These are phyloP conservation scores for Carapus acus DNA, from an alignment of 2,797 vertebrate genomes.

Conservation along the genomic window DNA sequence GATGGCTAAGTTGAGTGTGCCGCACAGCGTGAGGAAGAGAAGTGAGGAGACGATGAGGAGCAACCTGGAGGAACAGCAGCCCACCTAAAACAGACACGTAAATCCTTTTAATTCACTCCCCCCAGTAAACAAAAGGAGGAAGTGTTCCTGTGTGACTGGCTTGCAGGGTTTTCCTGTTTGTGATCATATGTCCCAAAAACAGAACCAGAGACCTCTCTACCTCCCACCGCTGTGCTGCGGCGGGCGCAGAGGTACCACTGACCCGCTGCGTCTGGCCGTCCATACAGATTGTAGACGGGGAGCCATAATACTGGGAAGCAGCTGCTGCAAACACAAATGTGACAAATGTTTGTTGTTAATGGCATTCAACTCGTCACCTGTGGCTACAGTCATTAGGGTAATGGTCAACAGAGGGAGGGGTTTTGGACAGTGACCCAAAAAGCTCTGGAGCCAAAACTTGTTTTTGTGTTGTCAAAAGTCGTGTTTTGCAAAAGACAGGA, in stretches of 20 bases:
- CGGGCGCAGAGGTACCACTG: constrained; percentile 40
- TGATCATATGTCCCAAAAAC: constrained; percentile 73
- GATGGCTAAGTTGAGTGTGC: too few species aligned
- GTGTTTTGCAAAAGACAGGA: too few species aligned
- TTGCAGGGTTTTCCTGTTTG: constrained; percentile 79
- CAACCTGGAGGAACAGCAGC: constrained; percentile 17
- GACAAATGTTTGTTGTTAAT: constrained; percentile 46
- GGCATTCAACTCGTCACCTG: constrained; percentile 25
- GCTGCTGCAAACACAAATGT: constrained; percentile 63
- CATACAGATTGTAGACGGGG: constrained; percentile 54
- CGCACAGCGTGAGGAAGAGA: too few species aligned
- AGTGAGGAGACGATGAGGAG: not conserved
- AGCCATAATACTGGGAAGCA: constrained; percentile 76
- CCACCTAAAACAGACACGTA: constrained; percentile 36
- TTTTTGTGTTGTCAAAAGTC: too few species aligned
- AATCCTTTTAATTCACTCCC: constrained; percentile 53
- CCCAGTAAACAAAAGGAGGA: constrained; percentile 77
- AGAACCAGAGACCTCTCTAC: constrained; percentile 64
- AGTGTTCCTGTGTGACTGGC: constrained; percentile 70
- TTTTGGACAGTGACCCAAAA: too few species aligned
- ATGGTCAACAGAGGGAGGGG: constrained; percentile 15
- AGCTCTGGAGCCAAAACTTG: too few species aligned
- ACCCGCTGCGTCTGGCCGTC: constrained; percentile 55
- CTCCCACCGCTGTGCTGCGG: constrained; percentile 56
- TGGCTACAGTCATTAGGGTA: constrained; percentile 45